Evolutionary conservation across 1,140 invertebrate species (phyloP).

Genomic region (Cyclargus thomasi): DNA sequence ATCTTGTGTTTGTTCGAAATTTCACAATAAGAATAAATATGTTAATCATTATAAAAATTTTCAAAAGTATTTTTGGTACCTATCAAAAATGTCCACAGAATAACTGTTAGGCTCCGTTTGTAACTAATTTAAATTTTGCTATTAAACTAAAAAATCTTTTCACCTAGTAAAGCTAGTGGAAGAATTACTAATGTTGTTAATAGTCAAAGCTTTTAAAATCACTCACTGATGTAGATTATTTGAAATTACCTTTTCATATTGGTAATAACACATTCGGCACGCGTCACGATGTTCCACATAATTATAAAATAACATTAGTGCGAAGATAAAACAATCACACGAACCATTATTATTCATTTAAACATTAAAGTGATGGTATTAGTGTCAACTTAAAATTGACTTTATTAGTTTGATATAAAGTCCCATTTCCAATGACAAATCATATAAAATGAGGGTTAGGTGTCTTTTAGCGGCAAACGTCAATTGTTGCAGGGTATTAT

Average conservation of each 20-base stretch:
- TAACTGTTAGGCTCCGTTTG: no score
- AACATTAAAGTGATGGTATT: constrained; percentile 22
- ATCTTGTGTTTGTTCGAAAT: no score
- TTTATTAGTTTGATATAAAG: constrained; percentile 23
- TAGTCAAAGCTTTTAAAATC: neutral
- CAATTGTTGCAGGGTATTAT: constrained; percentile 59
- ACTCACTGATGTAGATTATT: constrained; percentile 9
- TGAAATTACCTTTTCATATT: constrained; percentile 29
- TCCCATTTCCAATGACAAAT: constrained; percentile 8
- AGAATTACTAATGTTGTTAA: neutral
- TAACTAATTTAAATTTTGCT: no score
- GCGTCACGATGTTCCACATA: constrained; percentile 47
- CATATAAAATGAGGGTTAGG: constrained; percentile 35
- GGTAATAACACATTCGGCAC: constrained; percentile 36
- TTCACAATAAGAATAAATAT: no score
- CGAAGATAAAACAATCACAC: constrained; percentile 61
- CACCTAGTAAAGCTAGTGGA: neutral
- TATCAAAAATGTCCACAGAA: no score
- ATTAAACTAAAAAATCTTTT: no score
- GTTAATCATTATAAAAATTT: no score
- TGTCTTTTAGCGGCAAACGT: constrained; percentile 48
- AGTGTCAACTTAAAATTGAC: constrained; percentile 9
- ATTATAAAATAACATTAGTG: constrained; percentile 68
- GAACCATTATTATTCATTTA: constrained; percentile 22
- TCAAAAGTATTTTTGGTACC: no score